Conservation (phyloP, 1,140 invertebrate genomes). For the Sesamia nonagrioides region DNA sequence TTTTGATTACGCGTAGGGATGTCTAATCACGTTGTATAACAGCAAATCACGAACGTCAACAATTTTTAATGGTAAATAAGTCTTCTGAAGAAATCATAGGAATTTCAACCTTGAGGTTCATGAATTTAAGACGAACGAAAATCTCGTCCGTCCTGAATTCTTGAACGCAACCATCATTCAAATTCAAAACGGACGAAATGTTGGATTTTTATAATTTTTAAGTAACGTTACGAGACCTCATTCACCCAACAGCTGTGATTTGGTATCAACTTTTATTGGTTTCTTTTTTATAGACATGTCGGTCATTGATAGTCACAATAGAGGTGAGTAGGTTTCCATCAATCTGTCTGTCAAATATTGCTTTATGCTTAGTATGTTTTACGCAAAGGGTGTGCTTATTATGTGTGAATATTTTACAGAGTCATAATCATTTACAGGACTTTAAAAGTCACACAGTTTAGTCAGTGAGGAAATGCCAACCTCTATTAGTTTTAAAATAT, state of each 20-base stretch:
- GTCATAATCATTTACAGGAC: no score
- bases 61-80: slow-evolving; percentile 8
- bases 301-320: slow-evolving; percentile 2
- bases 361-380: no score
- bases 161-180: no score
- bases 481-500: no score
- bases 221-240: slow-evolving; percentile 37
- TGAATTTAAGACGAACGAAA: no score
- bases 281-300: background rate
- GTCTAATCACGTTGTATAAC: slow-evolving; percentile 58
- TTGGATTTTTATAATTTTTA: slow-evolving; percentile 2
- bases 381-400: no score
- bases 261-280: slow-evolving; percentile 5
- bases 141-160: no score
- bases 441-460: no score
- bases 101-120: no score
- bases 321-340: background rate
- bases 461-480: no score
- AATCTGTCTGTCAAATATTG: background rate
- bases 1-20: background rate
- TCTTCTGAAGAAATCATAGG: no score
- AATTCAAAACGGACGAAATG: background rate
- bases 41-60: slow-evolving; percentile 72
- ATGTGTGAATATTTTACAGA: no score
- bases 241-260: background rate